A percentile compares a stretch with the other conserved stretches of the same genome.
Evolutionary conservation across 1,140 invertebrate species (phyloP).

Genomic region (Meloidogyne chitwoodi): DNA sequence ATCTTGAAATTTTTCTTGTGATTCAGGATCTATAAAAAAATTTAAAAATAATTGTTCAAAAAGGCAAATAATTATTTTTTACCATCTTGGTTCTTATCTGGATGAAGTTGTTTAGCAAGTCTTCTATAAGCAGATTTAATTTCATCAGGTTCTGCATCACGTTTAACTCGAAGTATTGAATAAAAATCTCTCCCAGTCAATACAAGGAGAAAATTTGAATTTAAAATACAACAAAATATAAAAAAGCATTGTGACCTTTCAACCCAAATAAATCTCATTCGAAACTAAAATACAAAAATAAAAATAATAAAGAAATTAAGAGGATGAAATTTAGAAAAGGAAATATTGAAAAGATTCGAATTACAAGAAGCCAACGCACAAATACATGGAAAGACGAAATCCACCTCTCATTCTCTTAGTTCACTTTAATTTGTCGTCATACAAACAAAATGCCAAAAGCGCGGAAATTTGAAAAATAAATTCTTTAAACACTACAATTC

Average conservation of each 20-base stretch:
- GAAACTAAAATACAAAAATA: background rate
- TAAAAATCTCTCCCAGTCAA: constrained; percentile 78
- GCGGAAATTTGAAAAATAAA: background rate
- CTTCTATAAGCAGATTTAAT: constrained; percentile 87
- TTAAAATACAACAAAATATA: background rate
- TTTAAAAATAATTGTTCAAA: background rate
- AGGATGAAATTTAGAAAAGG: too few relatives aligned
- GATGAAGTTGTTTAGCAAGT: constrained; percentile 91
- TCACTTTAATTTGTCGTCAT: background rate
- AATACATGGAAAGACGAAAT: background rate
- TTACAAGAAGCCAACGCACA: background rate
- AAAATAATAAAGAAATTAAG: background rate
- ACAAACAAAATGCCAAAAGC: background rate
- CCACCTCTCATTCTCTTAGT: background rate
- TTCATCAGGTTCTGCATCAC: constrained; percentile 80
- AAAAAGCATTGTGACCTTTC: background rate
- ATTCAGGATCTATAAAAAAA: constrained; percentile 62
- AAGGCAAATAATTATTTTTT: constrained; percentile 61
- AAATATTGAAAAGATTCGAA: background rate
- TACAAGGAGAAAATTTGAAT: constrained; percentile 17
- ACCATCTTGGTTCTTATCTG: constrained; percentile 94
- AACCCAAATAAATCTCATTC: background rate
- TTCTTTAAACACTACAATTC: too few relatives aligned
- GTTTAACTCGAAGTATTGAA: constrained; percentile 79
- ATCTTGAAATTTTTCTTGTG: constrained; percentile 89